A percentile compares a stretch with the other conserved stretches of the same genome.
phyloP scores from a whole-genome alignment of 2,888 invertebrate genomes.

The Lasius platythorax region DNA sequence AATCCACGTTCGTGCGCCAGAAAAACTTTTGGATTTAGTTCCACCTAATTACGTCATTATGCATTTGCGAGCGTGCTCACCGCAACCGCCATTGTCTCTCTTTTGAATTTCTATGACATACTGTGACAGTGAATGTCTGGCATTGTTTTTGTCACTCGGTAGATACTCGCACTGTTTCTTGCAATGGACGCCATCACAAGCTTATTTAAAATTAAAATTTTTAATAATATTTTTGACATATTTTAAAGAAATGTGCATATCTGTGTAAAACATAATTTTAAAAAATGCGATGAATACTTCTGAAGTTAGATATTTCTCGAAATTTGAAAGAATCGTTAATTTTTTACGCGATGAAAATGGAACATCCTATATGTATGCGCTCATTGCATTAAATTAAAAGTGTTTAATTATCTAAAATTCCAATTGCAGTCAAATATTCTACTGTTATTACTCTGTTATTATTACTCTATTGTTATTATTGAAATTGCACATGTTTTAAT shows the following conservation, averaged over 20 bases:
- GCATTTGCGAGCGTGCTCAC: constrained; percentile 29
- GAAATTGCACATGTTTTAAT: constrained; percentile 27
- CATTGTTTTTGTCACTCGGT: not conserved
- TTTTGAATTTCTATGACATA: not conserved
- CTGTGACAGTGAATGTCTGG: not conserved
- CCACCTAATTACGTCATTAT: constrained; percentile 53
- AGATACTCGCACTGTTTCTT: not conserved
- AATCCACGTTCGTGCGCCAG: constrained; percentile 44
- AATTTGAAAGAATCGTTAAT: not conserved
- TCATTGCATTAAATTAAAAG: not conserved
- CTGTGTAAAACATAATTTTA: not conserved
- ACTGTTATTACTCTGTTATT: not conserved
- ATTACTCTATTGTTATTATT: not conserved
- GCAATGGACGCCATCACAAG: not conserved
- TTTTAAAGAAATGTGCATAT: not conserved
- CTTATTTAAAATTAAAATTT: constrained; percentile 17
- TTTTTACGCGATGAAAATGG: not conserved
- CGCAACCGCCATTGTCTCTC: not conserved
- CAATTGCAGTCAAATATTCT: not conserved
- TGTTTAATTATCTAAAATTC: constrained; percentile 28
- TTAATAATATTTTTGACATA: not conserved
- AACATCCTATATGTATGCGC: not conserved
- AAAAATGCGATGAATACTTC: not conserved
- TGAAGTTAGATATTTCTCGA: not conserved
- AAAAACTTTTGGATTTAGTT: constrained; percentile 53